Evolutionary conservation across 2,797 vertebrate species (phyloP).

Genomic region (Leucoraja ocellata): DNA sequence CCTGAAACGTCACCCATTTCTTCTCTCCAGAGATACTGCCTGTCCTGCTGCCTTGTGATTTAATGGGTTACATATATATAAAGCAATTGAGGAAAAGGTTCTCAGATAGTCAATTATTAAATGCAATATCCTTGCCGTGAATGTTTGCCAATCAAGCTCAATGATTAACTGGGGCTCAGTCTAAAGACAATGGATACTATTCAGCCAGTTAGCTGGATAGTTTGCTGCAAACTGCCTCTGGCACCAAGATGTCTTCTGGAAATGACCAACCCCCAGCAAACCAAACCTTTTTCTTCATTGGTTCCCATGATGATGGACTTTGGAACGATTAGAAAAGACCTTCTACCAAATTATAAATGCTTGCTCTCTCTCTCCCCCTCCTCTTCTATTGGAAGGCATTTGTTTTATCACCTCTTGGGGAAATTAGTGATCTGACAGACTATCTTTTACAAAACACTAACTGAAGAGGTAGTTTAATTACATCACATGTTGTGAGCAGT

Average conservation of each 20-base stretch:
- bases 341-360: neutral
- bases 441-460: too few species aligned
- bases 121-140: neutral
- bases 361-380: neutral
- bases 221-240: neutral
- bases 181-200: constrained; percentile 5
- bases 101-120: neutral
- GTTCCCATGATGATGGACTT: neutral
- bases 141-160: neutral
- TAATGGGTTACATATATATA: neutral
- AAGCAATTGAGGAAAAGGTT: neutral
- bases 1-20: too few species aligned
- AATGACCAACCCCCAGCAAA: too few species aligned
- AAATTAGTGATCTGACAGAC: neutral
- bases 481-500: neutral
- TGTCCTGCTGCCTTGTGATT: too few species aligned
- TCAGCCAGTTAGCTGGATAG: neutral
- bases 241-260: neutral
- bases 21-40: too few species aligned
- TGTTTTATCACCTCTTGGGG: neutral
- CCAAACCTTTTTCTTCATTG: neutral
- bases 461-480: neutral
- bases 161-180: neutral
- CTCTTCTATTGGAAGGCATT: neutral
- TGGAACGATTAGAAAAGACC: neutral